Base-by-base conservation (phyloP, 2,113 vertebrate genomes). In the Aythya baeri region DNA sequence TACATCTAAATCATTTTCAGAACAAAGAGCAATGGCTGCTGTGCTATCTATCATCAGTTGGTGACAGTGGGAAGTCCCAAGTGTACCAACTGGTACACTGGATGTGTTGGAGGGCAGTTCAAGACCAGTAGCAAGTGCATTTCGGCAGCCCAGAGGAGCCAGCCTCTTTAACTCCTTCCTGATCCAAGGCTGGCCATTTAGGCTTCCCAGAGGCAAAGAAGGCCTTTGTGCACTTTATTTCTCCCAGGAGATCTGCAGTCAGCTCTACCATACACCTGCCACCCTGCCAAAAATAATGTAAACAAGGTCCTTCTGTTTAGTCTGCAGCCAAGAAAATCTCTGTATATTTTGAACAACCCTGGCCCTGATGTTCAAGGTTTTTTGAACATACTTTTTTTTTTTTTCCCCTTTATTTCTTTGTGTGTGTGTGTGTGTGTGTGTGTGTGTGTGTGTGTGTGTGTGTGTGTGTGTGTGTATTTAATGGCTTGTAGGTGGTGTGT, bases 251-350 rank as follows among this genome's bases (percentile, higher is more conserved):
- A 49, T 43, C 63, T 91, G 76, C 68, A 78, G 73, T 81, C 83
- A 71, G 68, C 25, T 83, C 32, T 65, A 32, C 80, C 32, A 61
- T 78, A 43, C 80, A 75, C 50, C 79, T 93, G 70, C 61, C 65
- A 70, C 43, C 13, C 46, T 71, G 93, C 59, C 85, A 95, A 94
- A 94, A 92, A 75, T 75, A 91, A 89, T 46, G 59, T 63, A 92
- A 96, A 91, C 55, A 73, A 63, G 50, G 41, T 63, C 36, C 13
- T 89, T 80, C 89, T 93, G 38, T 96, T 94, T 67, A 88, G 63
- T 88, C 87, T 86, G 36, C 32, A 83, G 89, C 75, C 55, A 58
- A 95, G 91, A 88, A 94, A 85, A 80, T 79, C 34, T 41, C 62
- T 59, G 34, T 70, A 41, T 62, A 9, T 89, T 91, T 94, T 80